Evolutionary conservation across 1,140 invertebrate species (phyloP), one percentile per base, ranked within the genome.

Genomic region (Drosophila asahinai): DNA sequence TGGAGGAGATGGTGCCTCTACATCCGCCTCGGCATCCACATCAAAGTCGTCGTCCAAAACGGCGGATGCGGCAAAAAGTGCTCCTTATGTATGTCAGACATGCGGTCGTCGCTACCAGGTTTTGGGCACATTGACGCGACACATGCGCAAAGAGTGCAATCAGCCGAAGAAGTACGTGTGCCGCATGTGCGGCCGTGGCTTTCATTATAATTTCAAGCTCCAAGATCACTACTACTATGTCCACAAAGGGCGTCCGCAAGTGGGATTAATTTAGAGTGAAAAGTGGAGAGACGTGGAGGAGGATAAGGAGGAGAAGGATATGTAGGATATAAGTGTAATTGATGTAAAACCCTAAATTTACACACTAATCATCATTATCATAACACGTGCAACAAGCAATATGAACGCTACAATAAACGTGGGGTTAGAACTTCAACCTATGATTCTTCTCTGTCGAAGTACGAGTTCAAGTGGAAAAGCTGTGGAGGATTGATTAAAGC

Each of bases 101-200:
- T 95, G 95, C 83, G 92, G 92, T 64, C 94, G 95, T 79, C 93
- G 93, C 51, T 95, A 95, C 91, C 94, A 94, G 87, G 87, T 94
- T 51, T 92, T 93, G 40, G 94, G 94, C 71, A 95, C 94, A 19
- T 61, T 95, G 58, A 95, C 93, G 78, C 93, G 94, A 7, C 95
- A 95, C 78, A 83, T 95, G 64, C 92, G 94, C 33, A 93, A 93
- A 74, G 94, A 94, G 86, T 94, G 94, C 83, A 95, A 94, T 47
- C 93, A 94, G 49, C 93, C 94, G 64, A 93, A 94, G 48, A 93
- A 93, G 70, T 94, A 93, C 78, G 80, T 92, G 48, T 95, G 94
- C 77, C 67, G 64, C 12, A 83, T 91, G 68, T 94, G 94, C 63
- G 74, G 76, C 59, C 94, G 94, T 67, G 93, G 92, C 22, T 93